Evolutionary conservation across 2,113 vertebrate genomes (phyloP).

Genomic region (Equus quagga): DNA sequence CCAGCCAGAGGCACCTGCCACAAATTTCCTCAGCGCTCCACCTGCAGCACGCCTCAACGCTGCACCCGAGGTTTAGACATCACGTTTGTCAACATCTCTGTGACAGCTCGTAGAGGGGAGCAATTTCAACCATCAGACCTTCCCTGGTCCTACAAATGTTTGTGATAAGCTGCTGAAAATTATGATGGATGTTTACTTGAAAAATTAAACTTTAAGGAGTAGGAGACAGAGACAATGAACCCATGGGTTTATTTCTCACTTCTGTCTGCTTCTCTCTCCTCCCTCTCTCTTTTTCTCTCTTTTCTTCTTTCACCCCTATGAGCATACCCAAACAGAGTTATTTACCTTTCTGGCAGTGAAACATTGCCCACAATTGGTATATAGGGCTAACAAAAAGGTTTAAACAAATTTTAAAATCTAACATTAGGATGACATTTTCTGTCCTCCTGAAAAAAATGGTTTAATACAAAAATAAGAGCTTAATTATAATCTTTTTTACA

Average conservation of each 20-base stretch:
- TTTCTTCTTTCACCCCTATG: background rate
- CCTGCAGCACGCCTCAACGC: no score
- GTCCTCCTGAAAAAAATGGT: background rate
- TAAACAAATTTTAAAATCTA: background rate
- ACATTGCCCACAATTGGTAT: background rate
- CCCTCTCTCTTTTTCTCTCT: background rate
- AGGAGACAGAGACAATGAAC: background rate
- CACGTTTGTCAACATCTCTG: background rate
- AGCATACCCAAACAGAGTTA: background rate
- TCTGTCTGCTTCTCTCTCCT: background rate
- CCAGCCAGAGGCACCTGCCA: background rate
- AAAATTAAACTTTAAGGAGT: background rate
- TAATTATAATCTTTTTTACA: constrained; percentile 18
- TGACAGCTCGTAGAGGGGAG: background rate
- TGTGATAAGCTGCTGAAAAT: background rate
- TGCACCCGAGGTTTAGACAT: background rate
- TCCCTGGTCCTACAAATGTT: background rate
- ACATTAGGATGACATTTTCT: constrained; percentile 8
- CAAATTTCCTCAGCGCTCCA: background rate
- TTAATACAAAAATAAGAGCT: constrained; percentile 27
- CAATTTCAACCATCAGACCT: no score
- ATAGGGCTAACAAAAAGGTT: background rate
- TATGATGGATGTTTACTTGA: background rate
- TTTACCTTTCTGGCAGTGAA: background rate
- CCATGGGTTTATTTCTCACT: background rate